phyloP scores from a whole-genome alignment of 2,113 vertebrate species.

The Porphyrio hochstetteri region DNA sequence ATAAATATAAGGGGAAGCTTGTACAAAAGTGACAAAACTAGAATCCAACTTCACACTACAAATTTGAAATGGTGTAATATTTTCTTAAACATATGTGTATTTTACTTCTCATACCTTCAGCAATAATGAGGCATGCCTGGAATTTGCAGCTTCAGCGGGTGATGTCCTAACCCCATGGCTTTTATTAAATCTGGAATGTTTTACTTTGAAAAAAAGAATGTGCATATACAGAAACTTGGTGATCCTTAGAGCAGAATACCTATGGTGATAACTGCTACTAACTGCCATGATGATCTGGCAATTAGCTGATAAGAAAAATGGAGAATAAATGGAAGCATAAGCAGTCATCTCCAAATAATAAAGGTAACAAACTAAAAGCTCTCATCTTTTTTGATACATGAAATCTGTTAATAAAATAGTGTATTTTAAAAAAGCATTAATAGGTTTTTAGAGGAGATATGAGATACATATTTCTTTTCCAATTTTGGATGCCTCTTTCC shows the following conservation, averaged over 20 bases:
- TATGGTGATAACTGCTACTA: background rate
- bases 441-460: background rate
- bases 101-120: background rate
- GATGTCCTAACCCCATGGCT: background rate
- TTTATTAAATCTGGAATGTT: background rate
- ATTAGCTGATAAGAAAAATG: background rate
- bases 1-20: background rate
- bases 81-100: background rate
- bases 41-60: background rate
- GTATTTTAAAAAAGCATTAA: background rate
- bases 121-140: background rate
- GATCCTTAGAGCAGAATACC: background rate
- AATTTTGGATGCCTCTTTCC: background rate
- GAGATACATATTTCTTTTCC: background rate
- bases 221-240: background rate
- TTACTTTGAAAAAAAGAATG: background rate
- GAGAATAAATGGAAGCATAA: background rate
- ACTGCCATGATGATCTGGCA: background rate
- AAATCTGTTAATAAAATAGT: background rate
- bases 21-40: background rate
- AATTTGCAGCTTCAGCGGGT: background rate
- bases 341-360: background rate
- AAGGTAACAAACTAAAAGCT: background rate
- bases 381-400: background rate
- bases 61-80: background rate